Evolutionary conservation across 2,888 invertebrate genomes (phyloP).

Genomic region (Thymelicus lineola): DNA sequence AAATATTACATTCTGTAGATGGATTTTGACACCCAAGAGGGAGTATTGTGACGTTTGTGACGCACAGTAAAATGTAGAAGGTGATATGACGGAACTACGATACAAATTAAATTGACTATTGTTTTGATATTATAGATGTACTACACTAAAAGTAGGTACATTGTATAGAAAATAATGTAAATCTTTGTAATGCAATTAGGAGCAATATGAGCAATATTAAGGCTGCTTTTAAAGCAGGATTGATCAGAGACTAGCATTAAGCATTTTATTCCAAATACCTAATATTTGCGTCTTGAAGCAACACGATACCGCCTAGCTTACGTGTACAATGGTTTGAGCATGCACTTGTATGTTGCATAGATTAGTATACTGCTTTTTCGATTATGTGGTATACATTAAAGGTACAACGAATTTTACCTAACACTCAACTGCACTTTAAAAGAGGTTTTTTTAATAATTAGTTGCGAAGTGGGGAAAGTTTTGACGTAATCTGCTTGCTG

Average conservation of each 20-base stretch:
- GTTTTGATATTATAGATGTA: constrained; percentile 32
- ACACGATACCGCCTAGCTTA: too few species aligned
- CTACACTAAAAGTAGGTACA: constrained; percentile 22
- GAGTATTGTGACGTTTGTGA: not conserved
- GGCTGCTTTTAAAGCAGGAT: constrained; percentile 1
- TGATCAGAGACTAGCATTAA: not conserved
- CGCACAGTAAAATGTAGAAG: constrained; percentile 4
- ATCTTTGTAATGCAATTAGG: constrained; percentile 30
- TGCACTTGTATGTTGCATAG: not conserved
- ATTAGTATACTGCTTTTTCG: not conserved
- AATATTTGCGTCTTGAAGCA: too few species aligned
- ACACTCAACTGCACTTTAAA: not conserved
- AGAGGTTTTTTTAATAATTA: too few species aligned
- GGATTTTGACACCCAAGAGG: not conserved
- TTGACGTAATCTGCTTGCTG: not conserved
- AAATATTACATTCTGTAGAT: constrained; percentile 19
- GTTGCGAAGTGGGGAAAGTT: not conserved
- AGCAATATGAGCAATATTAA: constrained; percentile 20
- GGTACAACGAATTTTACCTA: not conserved
- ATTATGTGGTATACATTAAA: not conserved
- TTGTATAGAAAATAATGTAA: constrained; percentile 31
- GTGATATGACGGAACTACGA: constrained; percentile 13
- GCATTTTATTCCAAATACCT: not conserved
- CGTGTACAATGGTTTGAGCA: not conserved
- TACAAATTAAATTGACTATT: constrained; percentile 16